Evolutionary conservation across 2,888 invertebrate genomes (phyloP).

Genomic region (Rhorus exstirpatorius): DNA sequence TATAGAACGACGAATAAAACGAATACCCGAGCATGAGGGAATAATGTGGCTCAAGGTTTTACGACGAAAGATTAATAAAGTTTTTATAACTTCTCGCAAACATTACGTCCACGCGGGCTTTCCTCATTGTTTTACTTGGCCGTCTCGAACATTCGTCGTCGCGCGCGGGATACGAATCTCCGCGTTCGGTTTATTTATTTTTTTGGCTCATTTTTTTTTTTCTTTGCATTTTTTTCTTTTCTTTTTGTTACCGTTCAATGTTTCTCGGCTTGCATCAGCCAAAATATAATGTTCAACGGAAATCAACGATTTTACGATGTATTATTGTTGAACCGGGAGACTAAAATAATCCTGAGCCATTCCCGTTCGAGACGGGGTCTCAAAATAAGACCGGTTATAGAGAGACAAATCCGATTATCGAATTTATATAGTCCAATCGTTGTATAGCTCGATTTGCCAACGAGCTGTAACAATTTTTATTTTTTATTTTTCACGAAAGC

Average conservation of each 20-base stretch:
- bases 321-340: slow-evolving; percentile 14
- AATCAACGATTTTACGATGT: slow-evolving; percentile 3
- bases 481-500: neutral
- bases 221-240: too few relatives aligned
- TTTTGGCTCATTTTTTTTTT: too few relatives aligned
- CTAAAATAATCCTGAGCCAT: slow-evolving; percentile 35
- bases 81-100: slow-evolving; percentile 44
- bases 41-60: slow-evolving; percentile 65
- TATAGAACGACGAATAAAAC: slow-evolving; percentile 47
- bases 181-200: neutral
- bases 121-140: slow-evolving; percentile 57
- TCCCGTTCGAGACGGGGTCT: neutral
- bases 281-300: neutral
- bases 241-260: neutral
- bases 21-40: slow-evolving; percentile 56
- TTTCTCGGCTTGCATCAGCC: neutral
- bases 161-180: slow-evolving; percentile 3
- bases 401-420: slow-evolving; percentile 56
- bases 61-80: slow-evolving; percentile 61
- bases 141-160: slow-evolving; percentile 26
- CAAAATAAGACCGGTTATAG: slow-evolving; percentile 41
- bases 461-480: neutral
- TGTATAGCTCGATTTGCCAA: slow-evolving; percentile 1
- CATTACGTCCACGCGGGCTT: slow-evolving; percentile 38
- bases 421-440: slow-evolving; percentile 51